phyloP scores from a whole-genome alignment of 2,888 invertebrate species.

The Phrixothrix hirtus region DNA sequence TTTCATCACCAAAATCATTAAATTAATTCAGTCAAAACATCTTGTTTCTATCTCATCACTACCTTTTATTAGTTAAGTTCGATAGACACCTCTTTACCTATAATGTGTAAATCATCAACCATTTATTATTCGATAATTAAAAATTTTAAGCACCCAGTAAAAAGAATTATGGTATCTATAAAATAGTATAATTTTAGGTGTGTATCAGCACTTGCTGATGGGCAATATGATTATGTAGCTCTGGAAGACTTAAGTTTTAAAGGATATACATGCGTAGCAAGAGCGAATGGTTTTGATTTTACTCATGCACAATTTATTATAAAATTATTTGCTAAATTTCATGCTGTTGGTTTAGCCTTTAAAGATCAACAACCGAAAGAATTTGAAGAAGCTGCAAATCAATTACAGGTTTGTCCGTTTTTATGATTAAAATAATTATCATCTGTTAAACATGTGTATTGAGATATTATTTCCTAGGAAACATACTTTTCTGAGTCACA shows the following conservation, averaged over 20 bases:
- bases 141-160: too few relatives aligned
- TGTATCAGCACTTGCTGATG: constrained; percentile 51
- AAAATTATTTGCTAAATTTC: constrained; percentile 54
- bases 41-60: too few relatives aligned
- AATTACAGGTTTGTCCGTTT: constrained; percentile 39
- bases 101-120: too few relatives aligned
- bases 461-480: constrained; percentile 57
- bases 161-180: too few relatives aligned
- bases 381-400: constrained; percentile 43
- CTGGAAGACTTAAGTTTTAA: constrained; percentile 52
- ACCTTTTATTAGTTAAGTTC: too few relatives aligned
- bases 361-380: constrained; percentile 52
- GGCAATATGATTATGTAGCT: constrained; percentile 54
- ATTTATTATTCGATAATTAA: too few relatives aligned
- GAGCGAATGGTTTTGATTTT: constrained; percentile 47
- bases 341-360: constrained; percentile 56
- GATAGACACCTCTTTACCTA: too few relatives aligned
- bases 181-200: constrained; percentile 39
- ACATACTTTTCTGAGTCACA: constrained; percentile 62
- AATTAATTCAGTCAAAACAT: too few relatives aligned
- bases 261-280: constrained; percentile 47
- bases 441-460: too few relatives aligned
- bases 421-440: too few relatives aligned
- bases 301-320: constrained; percentile 48
- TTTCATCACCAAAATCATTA: too few relatives aligned